phyloP scores from a whole-genome alignment of 2,888 invertebrate genomes.

The Lycocerus yunnanus region DNA sequence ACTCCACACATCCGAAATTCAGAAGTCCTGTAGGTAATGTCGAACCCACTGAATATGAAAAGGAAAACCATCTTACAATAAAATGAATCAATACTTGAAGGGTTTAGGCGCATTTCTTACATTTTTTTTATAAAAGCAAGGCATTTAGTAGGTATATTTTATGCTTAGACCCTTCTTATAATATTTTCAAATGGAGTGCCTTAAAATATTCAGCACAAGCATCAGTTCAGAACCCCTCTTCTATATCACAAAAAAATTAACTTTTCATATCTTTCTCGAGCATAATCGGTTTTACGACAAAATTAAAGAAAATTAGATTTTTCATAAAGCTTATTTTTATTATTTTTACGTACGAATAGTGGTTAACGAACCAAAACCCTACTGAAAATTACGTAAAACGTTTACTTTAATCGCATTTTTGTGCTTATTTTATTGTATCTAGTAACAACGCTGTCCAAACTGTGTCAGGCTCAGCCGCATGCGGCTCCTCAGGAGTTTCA shows the following conservation, averaged over 20 bases:
- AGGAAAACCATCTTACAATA: not conserved
- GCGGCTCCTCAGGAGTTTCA: no score
- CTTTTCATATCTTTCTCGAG: not conserved
- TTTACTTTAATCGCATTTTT: no score
- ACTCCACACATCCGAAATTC: not conserved
- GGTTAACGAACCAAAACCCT: no score
- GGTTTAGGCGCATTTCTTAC: not conserved
- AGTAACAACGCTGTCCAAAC: no score
- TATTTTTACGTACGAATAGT: not conserved
- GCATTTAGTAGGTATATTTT: not conserved
- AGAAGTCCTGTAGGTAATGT: not conserved
- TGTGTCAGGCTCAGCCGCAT: no score
- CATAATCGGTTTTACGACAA: not conserved
- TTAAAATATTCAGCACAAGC: not conserved
- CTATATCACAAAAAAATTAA: not conserved
- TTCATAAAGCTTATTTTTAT: no score
- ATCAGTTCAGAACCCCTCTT: not conserved
- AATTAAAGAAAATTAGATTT: not conserved
- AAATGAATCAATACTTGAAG: not conserved
- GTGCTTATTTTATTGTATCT: no score
- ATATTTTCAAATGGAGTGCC: no score
- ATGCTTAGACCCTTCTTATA: not conserved
- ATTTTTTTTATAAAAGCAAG: not conserved
- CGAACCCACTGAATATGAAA: not conserved
- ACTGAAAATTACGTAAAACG: no score